Percentiles rank a stretch among this genome's conserved stretches.
phyloP scores from a whole-genome alignment of 1,140 invertebrate genomes.

The Rhagoletis zephyria region DNA sequence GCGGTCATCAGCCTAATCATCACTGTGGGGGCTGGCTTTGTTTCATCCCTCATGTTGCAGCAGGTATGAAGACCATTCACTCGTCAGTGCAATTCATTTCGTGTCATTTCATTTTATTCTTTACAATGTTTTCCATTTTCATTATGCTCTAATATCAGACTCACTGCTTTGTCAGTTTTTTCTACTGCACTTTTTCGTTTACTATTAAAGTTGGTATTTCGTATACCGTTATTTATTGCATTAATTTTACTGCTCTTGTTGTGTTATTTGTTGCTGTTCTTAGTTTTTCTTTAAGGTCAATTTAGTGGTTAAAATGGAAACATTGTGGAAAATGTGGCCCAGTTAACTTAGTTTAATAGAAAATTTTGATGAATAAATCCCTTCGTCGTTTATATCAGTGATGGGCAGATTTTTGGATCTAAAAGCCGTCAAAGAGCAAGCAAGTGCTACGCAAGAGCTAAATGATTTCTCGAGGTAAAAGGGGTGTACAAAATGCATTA shows the following conservation, averaged over 20 bases:
- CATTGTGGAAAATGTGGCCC: too few species aligned
- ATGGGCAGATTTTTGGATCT: too few species aligned
- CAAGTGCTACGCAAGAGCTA: too few species aligned
- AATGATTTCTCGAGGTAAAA: too few species aligned
- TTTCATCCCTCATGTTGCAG: not conserved
- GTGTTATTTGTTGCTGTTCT: not conserved
- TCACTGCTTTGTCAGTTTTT: not conserved
- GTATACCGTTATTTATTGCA: conserved; percentile 32
- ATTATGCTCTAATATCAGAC: not conserved
- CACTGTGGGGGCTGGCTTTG: not conserved
- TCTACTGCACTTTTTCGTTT: not conserved
- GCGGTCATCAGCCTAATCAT: conserved; percentile 43
- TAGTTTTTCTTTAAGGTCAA: not conserved
- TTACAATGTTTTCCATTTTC: conserved; percentile 11
- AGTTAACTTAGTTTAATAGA: too few species aligned
- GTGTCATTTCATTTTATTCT: conserved; percentile 34
- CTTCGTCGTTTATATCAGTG: too few species aligned
- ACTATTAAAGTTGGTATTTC: too few species aligned
- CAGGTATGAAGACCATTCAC: not conserved
- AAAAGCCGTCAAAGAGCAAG: too few species aligned
- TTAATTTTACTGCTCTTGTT: conserved; percentile 14
- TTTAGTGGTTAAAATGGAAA: not conserved
- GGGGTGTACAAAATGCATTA: too few species aligned
- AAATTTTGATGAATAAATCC: too few species aligned
- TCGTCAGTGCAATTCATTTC: conserved; percentile 42